Base-by-base conservation (phyloP, 2,797 vertebrate species). In the Bovichtus diacanthus region DNA sequence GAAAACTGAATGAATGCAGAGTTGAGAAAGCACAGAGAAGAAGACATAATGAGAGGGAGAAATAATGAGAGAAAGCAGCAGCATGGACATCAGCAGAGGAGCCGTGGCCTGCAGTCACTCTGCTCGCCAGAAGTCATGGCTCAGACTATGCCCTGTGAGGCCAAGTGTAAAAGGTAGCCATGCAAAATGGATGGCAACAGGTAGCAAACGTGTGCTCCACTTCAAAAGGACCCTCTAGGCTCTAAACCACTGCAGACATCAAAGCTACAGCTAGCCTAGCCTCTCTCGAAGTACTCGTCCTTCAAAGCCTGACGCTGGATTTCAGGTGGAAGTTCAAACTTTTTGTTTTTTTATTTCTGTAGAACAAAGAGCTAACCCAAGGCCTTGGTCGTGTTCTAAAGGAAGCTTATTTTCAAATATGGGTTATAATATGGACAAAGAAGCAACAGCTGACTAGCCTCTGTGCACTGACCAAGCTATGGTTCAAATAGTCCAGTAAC, bases 141-240 rank as follows among this genome's bases (percentile, higher is more conserved):
- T 74, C 44, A 74, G 49, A 21, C 25, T 53, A 2, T 49, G 69
- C 55, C 81, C 49, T 49, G 59, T 18, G 70, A 81, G 61, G 76
- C 76, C 68, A 53, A 77, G 63, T 65, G 72, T 67, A 66, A 85
- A 87, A 74, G 47, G 71, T 47, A 82, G 76, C 74, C 76, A 83
- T 88, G 84, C 70, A 88, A 87, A 93, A 91, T 86, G 83, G 44
- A 92, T 67, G 56, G 84, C 84, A 86, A 87, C 83, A 88, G 84
- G 84, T 90, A 70, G 70, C 50, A 76, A 90, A 91, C 25, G n/a
- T 61, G 65, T 84, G 68, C 78, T 80, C 70, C 61, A 65, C 25
- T 61, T 84, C 73, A 78, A 70, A 77, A 80, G 63, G 36, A 84
- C 83, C 80, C 82, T 68, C 39, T 66, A 56, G 81, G 76, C 58